Conservation (phyloP, 2,888 invertebrate genomes). For the Athalia rosae region DNA sequence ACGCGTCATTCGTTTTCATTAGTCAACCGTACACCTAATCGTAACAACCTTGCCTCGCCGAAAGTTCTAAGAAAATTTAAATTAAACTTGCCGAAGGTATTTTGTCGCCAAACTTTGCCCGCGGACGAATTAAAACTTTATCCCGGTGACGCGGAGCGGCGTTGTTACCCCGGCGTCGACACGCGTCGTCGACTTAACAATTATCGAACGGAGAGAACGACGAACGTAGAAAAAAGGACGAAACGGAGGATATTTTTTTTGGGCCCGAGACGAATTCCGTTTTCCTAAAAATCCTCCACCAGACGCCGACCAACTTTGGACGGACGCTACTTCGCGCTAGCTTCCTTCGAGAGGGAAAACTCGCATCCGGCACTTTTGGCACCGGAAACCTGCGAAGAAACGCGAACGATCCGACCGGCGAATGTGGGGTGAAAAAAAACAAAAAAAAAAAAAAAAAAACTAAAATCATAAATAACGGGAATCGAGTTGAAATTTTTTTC, state of each 20-base stretch:
- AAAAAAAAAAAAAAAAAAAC: background rate
- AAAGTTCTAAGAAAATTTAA: background rate
- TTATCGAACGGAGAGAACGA: too few species aligned
- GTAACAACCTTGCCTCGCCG: background rate
- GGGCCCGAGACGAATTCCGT: background rate
- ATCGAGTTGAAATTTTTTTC: background rate
- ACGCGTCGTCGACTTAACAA: too few species aligned
- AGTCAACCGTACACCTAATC: conserved; percentile 13
- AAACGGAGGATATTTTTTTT: background rate
- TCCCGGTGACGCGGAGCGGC: too few species aligned
- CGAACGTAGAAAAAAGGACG: too few species aligned
- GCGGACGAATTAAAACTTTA: too few species aligned
- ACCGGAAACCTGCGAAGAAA: background rate
- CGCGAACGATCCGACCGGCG: background rate
- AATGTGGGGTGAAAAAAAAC: background rate
- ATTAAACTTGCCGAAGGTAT: background rate
- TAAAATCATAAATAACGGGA: background rate
- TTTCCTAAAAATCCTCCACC: background rate
- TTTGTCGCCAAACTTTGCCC: background rate
- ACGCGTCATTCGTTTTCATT: conserved; percentile 21
- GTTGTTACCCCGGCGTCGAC: too few species aligned
- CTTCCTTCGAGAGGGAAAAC: conserved; percentile 8
- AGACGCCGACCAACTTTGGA: background rate
- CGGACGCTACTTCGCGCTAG: conserved; percentile 20
- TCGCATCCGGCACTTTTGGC: conserved; percentile 19